Evolutionary conservation across 2,888 invertebrate species (phyloP).

Genomic region (Fragum sueziense): DNA sequence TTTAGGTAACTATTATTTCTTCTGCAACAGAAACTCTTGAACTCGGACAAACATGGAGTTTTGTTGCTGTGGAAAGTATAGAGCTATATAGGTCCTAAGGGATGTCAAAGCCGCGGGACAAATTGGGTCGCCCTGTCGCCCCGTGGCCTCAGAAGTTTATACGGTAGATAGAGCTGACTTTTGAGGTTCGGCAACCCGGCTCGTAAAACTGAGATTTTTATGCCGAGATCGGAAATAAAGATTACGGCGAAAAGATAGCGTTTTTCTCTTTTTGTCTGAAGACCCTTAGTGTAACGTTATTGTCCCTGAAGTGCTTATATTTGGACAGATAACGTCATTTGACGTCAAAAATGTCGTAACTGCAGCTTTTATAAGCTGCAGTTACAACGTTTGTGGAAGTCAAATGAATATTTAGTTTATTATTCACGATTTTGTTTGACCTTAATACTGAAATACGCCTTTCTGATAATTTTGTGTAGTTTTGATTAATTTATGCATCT

Average conservation of each 20-base stretch:
- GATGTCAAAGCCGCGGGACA: slow-evolving; percentile 10
- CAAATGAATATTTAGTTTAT: no score
- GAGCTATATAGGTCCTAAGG: no score
- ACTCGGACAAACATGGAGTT: neutral
- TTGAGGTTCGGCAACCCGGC: slow-evolving; percentile 41
- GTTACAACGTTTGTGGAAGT: no score
- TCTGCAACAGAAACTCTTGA: neutral
- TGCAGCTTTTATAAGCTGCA: no score
- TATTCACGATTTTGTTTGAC: no score
- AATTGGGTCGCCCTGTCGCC: slow-evolving; percentile 14
- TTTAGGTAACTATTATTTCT: no score
- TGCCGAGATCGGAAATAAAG: slow-evolving; percentile 58
- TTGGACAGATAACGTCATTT: neutral
- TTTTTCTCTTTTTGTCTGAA: slow-evolving; percentile 3
- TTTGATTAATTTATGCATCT: no score
- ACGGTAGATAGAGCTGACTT: slow-evolving; percentile 37
- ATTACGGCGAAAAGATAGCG: slow-evolving; percentile 33
- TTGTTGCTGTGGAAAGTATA: no score
- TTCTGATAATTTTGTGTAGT: no score
- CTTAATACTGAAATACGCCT: no score
- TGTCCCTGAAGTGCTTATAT: neutral
- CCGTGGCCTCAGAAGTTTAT: slow-evolving; percentile 17
- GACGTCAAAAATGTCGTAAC: no score
- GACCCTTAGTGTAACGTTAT: slow-evolving; percentile 8
- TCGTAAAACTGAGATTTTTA: slow-evolving; percentile 55